Conservation (phyloP, 2,888 invertebrate genomes). For the Euzetes globulus region DNA sequence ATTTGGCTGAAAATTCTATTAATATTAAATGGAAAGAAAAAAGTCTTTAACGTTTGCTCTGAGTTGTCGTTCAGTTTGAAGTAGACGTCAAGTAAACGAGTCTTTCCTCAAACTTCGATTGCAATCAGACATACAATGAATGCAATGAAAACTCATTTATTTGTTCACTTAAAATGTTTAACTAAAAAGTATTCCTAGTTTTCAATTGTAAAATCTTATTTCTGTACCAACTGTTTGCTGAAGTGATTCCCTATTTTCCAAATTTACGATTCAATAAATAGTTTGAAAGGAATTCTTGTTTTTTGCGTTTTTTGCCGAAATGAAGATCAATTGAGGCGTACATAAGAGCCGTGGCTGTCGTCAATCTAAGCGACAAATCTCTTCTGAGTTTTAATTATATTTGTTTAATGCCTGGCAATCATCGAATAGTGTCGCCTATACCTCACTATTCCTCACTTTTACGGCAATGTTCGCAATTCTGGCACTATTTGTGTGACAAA, state of each 20-base stretch:
- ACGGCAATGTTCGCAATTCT: not conserved
- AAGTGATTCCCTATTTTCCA: conserved; percentile 15
- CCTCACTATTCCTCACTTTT: not conserved
- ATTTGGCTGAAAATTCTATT: not conserved
- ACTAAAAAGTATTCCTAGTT: not conserved
- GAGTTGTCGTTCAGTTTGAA: not conserved
- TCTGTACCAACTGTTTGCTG: not conserved
- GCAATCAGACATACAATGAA: not conserved
- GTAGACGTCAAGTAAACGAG: not conserved
- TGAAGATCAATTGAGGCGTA: conserved; percentile 3
- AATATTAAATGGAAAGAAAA: conserved; percentile 2
- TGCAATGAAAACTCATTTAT: conserved; percentile 4
- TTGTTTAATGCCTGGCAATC: conserved; percentile 19
- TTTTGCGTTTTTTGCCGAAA: not conserved
- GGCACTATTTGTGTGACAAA: not conserved
- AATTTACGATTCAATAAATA: conserved; percentile 11
- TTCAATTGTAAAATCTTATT: not conserved
- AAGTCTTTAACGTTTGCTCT: not conserved
- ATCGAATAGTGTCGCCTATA: not conserved
- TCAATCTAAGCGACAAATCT: conserved; percentile 17
- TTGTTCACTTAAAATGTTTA: conserved; percentile 3
- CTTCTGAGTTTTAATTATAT: conserved; percentile 21
- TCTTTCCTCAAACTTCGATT: too few species aligned
- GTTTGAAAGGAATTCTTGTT: not conserved
- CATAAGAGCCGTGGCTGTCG: not conserved